Base-by-base conservation (phyloP, 2,888 invertebrate genomes). In the Xestia c-nigrum region DNA sequence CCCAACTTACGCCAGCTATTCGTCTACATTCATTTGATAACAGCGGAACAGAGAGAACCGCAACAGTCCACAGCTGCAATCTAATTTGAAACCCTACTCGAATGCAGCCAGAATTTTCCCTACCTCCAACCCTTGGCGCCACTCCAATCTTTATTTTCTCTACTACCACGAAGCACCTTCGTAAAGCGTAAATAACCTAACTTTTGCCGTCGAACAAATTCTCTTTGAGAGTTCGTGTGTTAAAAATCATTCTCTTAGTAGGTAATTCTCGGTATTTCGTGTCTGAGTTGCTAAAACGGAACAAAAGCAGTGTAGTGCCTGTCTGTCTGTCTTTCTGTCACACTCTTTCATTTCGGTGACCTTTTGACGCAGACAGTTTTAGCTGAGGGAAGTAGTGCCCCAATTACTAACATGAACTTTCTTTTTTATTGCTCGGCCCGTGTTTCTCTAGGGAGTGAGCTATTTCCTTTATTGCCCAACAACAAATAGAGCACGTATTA, bases 61-160 rank as follows among this genome's bases (percentile, higher is more conserved):
- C 83, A 79, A 77, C 72, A 85, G 83, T 84, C 84, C 80, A 81
- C 84, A 81, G 84, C 75, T 88, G 89, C 90, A 92, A 92, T 91
- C 90, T 91, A 91, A 93, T 93, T 92, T 92, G 89, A 92, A 91
- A 90, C 87, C 89, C 89, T 89, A 88, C 87, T 89, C 88, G 87
- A 90, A 89, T 91, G 91, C 91, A 92, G 90, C 86, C 87, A 88
- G 87, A 89, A 91, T 91, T 91, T 92, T 90, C 88, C 89, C 87
- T 82, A 85, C 89, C 80, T 73, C 79, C 69, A 69, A 84, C 88
- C 88, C 85, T 92, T 94, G 94, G 94, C 94, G 85, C 88, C 86
- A 84, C 88, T 94, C 94, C 94, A 94, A 94, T 90, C 90, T 92
- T 93, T 93, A 93, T 93, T 93, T 92, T 91, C 89, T 89, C 89